These are phyloP conservation scores for Yoshiicerus persimilis DNA, from an alignment of 1,140 invertebrate species.

Conservation along the genomic window DNA sequence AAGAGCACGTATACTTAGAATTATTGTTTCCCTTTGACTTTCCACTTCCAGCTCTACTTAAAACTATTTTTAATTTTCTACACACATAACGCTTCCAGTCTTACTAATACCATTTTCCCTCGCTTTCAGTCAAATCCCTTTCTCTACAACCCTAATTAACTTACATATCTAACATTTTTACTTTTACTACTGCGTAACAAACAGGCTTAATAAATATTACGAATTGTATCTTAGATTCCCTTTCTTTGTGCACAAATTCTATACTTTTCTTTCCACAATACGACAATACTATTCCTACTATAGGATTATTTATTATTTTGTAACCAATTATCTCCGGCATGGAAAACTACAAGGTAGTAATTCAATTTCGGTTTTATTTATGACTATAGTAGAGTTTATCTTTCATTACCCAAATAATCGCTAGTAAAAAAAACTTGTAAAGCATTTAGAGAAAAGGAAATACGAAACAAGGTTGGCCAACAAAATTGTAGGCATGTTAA, in stretches of 20 bases:
- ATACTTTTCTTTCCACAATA: neutral
- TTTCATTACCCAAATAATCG: no score
- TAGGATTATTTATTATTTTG: no score
- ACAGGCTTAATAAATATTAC: neutral
- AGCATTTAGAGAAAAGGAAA: no score
- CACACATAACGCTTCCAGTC: neutral
- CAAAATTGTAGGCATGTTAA: no score
- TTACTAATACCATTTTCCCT: neutral
- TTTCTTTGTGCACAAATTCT: no score
- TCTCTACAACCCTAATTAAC: neutral
- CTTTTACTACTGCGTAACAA: no score
- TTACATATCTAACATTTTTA: neutral
- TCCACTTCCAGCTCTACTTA: neutral
- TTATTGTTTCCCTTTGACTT: neutral
- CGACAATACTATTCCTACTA: neutral
- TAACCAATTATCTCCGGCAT: no score
- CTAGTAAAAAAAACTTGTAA: no score
- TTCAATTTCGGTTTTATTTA: no score
- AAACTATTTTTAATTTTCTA: neutral
- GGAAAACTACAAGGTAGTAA: no score
- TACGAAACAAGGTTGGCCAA: no score
- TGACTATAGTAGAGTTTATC: no score
- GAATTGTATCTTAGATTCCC: neutral
- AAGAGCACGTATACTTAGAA: neutral
- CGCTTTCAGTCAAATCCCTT: neutral